phyloP scores from a whole-genome alignment of 2,888 invertebrate species.

The Agrilus cyanescens region DNA sequence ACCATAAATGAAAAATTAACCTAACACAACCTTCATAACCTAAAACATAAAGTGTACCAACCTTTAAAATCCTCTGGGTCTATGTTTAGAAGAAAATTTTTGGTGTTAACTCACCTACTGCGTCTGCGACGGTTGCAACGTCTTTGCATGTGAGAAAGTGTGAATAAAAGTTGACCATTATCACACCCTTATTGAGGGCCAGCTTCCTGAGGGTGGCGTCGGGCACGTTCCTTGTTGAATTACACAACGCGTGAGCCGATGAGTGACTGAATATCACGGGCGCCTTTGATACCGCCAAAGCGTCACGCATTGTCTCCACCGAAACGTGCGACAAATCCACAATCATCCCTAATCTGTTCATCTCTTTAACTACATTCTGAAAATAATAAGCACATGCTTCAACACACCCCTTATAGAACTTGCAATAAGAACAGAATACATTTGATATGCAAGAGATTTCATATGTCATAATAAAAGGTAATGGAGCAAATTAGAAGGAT shows the following conservation, averaged over 20 bases:
- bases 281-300: slow-evolving; percentile 61
- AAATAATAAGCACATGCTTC: slow-evolving; percentile 18
- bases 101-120: slow-evolving; percentile 54
- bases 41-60: no score
- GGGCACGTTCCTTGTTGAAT: slow-evolving; percentile 70
- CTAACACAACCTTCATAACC: no score
- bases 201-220: slow-evolving; percentile 62
- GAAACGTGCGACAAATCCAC: slow-evolving; percentile 77
- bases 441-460: no score
- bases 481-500: no score
- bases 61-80: no score
- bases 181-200: slow-evolving; percentile 66
- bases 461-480: no score
- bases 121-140: slow-evolving; percentile 64
- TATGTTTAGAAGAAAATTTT: no score
- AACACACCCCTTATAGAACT: no score
- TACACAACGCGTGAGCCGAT: slow-evolving; percentile 68
- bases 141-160: slow-evolving; percentile 65
- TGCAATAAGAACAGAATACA: no score
- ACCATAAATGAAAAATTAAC: no score
- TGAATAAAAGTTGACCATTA: slow-evolving; percentile 81
- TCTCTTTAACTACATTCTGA: slow-evolving; percentile 69
- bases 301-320: slow-evolving; percentile 67
- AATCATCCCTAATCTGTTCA: slow-evolving; percentile 83
- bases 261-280: slow-evolving; percentile 83